phyloP scores from a whole-genome alignment of 2,888 invertebrate genomes.

The Drosophila pullipes region DNA sequence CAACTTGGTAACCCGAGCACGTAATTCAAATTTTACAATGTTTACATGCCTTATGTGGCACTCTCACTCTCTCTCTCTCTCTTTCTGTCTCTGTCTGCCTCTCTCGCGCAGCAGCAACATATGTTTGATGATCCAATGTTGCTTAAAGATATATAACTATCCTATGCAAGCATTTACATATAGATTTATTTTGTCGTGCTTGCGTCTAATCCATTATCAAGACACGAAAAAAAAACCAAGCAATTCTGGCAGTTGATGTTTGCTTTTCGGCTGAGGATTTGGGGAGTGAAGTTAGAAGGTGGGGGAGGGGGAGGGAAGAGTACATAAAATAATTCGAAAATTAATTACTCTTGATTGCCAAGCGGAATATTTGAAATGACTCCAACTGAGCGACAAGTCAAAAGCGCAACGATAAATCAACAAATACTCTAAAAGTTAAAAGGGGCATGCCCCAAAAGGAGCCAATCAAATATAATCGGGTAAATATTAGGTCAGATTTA shows the following conservation, averaged over 20 bases:
- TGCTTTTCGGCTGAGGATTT: background rate
- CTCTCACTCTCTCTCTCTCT: background rate
- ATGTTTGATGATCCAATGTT: conserved; percentile 49
- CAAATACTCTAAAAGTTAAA: background rate
- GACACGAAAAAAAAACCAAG: background rate
- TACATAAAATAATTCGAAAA: conserved; percentile 49
- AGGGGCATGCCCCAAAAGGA: background rate
- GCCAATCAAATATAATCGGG: background rate
- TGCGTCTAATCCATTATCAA: background rate
- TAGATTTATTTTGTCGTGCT: conserved; percentile 2
- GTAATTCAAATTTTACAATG: conserved; percentile 80
- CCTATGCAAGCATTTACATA: background rate
- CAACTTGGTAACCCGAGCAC: conserved; percentile 65
- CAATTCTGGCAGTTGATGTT: background rate
- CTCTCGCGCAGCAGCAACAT: conserved; percentile 35
- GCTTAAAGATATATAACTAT: conserved; percentile 10
- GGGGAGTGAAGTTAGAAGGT: background rate
- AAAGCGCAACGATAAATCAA: background rate
- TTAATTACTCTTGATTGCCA: conserved; percentile 46
- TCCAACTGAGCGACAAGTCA: background rate
- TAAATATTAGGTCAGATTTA: background rate
- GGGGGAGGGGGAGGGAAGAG: background rate
- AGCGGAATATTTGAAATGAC: conserved; percentile 33
- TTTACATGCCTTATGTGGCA: conserved; percentile 71
- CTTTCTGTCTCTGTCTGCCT: background rate